Base-by-base conservation (phyloP, 1,140 invertebrate species). In the Drosophila ogumai region DNA sequence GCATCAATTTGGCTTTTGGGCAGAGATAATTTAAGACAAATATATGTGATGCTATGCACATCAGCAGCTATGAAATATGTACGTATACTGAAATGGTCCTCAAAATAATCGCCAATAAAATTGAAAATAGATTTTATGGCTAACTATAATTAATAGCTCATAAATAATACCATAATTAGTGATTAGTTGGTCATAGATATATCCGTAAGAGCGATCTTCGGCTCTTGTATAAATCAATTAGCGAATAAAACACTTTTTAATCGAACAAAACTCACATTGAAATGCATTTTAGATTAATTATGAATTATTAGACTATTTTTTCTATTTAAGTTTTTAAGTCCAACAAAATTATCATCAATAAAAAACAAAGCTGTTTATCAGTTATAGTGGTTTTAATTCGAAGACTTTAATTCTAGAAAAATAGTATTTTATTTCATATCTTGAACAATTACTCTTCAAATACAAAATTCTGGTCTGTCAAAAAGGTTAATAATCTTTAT, bases 31-130 rank as follows among this genome's bases (percentile, higher is more conserved):
- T 90, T 90, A 81, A 90, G 71, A 77, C 74, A 82, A 84, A 85
- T 91, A 87, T 78, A 84, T 87, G 84, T 91, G 90, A 91, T 91
- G 90, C 85, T 91, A 91, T 91, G 90, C 90, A 87, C 90, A 91
- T 91, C 90, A 91, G 90, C 90, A 90, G 74, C 85, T 91, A 90
- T 87, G 90, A 90, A 87, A 78, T 91, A 91, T 91, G 90, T 91
- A 91, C 85, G 90, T 91, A 91, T 91, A n/a, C 38, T 43, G 22
- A 76, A 61, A 15, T 46, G 58, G 5, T 36, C 34, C 55, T 22
- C 32, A 34, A 75, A 75, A 49, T 63, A 55, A 63, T 73, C 38
- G 54, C 55, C 47, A 61, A 72, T 72, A 61, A 47, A 34, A 72
- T 50, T 57, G 7, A 43, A 41, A 44, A 43, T 75, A 38, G 31